Conservation (phyloP, 2,113 vertebrate genomes). For the Fregata magnificens region DNA sequence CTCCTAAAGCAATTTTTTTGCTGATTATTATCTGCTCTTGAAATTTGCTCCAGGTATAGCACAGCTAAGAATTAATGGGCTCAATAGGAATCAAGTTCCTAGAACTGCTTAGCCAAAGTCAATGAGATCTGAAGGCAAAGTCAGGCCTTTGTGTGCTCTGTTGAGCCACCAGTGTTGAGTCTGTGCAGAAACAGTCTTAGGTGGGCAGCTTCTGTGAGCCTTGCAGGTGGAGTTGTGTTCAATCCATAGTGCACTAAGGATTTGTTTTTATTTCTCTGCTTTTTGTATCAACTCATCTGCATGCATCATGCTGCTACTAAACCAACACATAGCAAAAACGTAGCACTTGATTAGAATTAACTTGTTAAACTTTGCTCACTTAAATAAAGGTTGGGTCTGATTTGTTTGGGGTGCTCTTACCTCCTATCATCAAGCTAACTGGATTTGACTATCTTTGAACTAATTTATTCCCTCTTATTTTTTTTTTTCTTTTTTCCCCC, state of each 20-base stretch:
- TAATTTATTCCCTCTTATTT: background rate
- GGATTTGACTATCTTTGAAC: background rate
- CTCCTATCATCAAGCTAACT: background rate
- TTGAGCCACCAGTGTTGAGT: background rate
- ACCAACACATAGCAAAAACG: background rate
- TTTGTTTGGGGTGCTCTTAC: background rate
- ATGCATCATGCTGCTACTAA: background rate
- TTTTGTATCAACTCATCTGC: background rate
- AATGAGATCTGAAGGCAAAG: background rate
- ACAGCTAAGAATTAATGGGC: background rate
- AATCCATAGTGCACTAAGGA: accelerated
- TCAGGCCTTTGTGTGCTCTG: background rate
- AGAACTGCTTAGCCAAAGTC: background rate
- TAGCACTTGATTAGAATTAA: background rate
- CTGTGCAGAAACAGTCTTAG: background rate
- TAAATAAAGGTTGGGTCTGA: background rate
- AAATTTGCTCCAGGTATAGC: background rate
- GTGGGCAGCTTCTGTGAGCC: background rate
- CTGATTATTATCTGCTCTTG: background rate
- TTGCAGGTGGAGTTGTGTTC: background rate
- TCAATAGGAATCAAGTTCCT: background rate
- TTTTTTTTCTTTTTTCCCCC: background rate
- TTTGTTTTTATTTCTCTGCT: background rate
- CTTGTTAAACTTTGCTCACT: background rate
- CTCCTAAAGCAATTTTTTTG: background rate